A percentile compares a stretch with the other conserved stretches of the same genome.
These are phyloP conservation scores for Macrocentrus cingulum DNA, from an alignment of 1,140 invertebrate genomes.

Conservation along the genomic window DNA sequence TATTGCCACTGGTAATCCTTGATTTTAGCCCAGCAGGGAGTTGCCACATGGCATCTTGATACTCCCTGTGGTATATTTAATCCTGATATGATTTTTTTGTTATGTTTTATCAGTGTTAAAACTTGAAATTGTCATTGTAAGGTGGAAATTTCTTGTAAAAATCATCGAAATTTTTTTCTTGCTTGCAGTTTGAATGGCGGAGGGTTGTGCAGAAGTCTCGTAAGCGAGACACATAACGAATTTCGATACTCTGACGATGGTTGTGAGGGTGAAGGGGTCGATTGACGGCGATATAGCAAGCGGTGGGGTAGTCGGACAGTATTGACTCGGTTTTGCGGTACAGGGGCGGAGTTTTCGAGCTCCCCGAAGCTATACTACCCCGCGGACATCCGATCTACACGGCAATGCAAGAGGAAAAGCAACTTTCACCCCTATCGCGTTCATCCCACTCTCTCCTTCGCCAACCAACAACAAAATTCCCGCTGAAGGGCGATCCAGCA, in stretches of 20 bases:
- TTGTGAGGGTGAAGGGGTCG: conserved; percentile 33
- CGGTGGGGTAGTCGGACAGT: conserved; percentile 40
- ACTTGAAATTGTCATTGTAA: too few species aligned
- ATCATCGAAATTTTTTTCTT: too few species aligned
- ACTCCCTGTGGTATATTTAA: conserved; percentile 43
- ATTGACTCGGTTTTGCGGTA: conserved; percentile 54
- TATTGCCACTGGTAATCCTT: conserved; percentile 56
- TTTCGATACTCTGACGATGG: conserved; percentile 33
- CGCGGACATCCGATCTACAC: not conserved
- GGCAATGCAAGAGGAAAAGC: conserved; percentile 20
- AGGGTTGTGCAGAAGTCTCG: not conserved
- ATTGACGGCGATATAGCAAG: conserved; percentile 19
- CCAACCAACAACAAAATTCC: conserved; percentile 44
- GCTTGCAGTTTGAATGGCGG: too few species aligned
- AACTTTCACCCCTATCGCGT: conserved; percentile 21
- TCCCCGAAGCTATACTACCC: not conserved
- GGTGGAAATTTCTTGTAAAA: too few species aligned
- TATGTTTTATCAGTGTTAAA: too few species aligned
- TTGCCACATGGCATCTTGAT: conserved; percentile 57
- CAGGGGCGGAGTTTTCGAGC: conserved; percentile 54
- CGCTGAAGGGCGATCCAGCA: conserved; percentile 54
- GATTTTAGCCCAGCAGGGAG: conserved; percentile 45
- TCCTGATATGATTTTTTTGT: conserved; percentile 56
- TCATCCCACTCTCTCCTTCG: conserved; percentile 25
- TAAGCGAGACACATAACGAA: conserved; percentile 37